Conservation (phyloP, 2,113 vertebrate species). For the Antennarius striatus region DNA sequence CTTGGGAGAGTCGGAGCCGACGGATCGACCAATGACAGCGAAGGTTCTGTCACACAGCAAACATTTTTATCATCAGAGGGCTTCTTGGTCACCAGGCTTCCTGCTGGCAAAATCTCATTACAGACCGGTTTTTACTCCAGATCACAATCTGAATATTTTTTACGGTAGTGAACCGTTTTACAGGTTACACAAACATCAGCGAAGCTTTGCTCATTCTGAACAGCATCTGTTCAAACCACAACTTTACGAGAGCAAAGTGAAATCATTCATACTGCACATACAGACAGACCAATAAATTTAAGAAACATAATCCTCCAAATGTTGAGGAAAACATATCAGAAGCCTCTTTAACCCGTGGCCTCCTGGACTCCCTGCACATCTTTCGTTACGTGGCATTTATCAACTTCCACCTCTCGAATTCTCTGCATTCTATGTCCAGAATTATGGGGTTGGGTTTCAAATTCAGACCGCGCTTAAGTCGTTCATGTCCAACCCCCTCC, state of each 20-base stretch:
- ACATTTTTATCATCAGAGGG: constrained; percentile 54
- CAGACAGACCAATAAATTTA: too few relatives aligned
- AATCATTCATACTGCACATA: too few relatives aligned
- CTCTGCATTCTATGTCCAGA: constrained; percentile 6
- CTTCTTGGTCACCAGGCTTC: constrained; percentile 14
- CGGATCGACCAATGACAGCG: constrained; percentile 45
- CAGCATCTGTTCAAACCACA: background rate
- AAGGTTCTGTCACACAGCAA: constrained; percentile 36
- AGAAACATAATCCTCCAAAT: too few relatives aligned
- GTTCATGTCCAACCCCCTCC: constrained; percentile 9
- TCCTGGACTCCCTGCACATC: background rate
- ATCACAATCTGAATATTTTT: background rate
- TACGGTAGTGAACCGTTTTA: constrained; percentile 5
- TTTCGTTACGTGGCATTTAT: constrained; percentile 5
- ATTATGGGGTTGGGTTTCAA: constrained; percentile 13
- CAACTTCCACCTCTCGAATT: constrained; percentile 26
- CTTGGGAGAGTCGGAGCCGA: constrained; percentile 26
- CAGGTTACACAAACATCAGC: background rate
- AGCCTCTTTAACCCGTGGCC: too few relatives aligned
- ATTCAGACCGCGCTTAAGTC: constrained; percentile 4
- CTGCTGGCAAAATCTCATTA: background rate
- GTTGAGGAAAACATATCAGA: too few relatives aligned
- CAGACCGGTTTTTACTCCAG: background rate
- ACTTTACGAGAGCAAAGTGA: background rate
- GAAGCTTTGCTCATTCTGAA: constrained; percentile 1